Conservation (phyloP, 2,113 vertebrate species). For the Elaphurus davidianus region DNA sequence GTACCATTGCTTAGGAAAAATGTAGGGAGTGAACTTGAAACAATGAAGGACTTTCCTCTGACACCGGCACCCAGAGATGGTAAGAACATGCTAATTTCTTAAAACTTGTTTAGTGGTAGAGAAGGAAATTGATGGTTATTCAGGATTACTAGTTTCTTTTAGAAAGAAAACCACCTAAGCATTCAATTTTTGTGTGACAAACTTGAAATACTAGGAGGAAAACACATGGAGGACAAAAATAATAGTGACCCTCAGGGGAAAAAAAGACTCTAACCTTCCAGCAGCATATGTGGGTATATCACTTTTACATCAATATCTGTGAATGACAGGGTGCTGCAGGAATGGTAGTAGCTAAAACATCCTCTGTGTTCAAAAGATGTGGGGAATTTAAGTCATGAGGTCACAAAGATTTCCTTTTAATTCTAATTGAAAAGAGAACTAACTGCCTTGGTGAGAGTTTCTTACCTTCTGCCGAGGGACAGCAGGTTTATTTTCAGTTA, state of each 20-base stretch:
- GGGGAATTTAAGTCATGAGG: neutral
- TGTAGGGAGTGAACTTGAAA: neutral
- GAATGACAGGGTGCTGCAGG: neutral
- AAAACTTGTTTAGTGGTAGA: neutral
- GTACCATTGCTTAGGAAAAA: neutral
- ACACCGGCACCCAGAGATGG: neutral
- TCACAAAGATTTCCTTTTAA: neutral
- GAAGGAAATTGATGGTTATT: neutral
- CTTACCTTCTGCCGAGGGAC: slow-evolving; percentile 80
- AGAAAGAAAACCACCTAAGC: neutral
- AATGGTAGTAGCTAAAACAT: neutral
- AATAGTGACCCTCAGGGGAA: neutral
- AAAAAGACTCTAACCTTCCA: neutral
- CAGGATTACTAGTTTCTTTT: neutral
- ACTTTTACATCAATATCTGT: neutral
- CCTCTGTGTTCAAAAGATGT: neutral
- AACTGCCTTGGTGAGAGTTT: neutral
- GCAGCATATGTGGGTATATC: rapidly evolving
- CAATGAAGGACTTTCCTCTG: neutral
- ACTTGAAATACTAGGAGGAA: neutral
- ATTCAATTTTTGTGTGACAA: neutral
- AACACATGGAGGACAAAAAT: neutral
- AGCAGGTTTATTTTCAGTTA: slow-evolving; percentile 55
- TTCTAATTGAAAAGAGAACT: neutral
- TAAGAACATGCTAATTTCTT: neutral